Base-by-base conservation (phyloP, 1,140 invertebrate species). In the Uloborus diversus region DNA sequence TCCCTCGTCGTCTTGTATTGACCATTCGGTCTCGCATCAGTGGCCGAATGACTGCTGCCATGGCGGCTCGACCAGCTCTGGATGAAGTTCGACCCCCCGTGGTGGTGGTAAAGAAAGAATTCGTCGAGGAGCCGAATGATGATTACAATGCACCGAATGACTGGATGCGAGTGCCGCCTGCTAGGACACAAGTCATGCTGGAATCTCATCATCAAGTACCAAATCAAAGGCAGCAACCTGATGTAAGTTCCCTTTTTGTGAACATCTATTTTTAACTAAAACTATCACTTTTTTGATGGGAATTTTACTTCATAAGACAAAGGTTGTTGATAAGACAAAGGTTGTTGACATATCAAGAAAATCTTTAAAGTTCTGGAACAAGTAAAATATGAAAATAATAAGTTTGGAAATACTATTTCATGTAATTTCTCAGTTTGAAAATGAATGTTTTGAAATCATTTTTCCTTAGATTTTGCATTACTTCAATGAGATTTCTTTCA, bases 1-100 rank as follows among this genome's bases (percentile, higher is more conserved):
- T 99, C 88, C 97, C 98, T 1, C 90, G 96, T 84, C 91, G 97
- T 83, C 89, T 99, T 82, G 92, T 99, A 28, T 90, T 99, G 65
- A 96, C 95, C 79, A 97, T 96, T 56, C 90, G 96, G 81, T 93
- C 91, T 89, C 64, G 69, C 11, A 70, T 81, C 42, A 64, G 68
- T 57, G 68, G 69, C 7, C 32, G 79, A 35, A 78, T 69, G 47
- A 69, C 71, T 27, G 65, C 71, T 30, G 27, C 80, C 9, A 70
- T 66, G 62, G 27, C 70, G 3, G 47, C 68, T 9, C 27, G 70
- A 20, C 65, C 61, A 27, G 49, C 35, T 5, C 33, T 70, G 27
- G 81, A 79, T 25, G 71, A 81, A 27, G 57, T 65, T 9, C 73
- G 81, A 33, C 81, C 81, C 14, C 81, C 81, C 3, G 59, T 81